These are phyloP conservation scores for Halcyon senegalensis DNA, from an alignment of 2,113 vertebrate genomes.

Conservation along the genomic window DNA sequence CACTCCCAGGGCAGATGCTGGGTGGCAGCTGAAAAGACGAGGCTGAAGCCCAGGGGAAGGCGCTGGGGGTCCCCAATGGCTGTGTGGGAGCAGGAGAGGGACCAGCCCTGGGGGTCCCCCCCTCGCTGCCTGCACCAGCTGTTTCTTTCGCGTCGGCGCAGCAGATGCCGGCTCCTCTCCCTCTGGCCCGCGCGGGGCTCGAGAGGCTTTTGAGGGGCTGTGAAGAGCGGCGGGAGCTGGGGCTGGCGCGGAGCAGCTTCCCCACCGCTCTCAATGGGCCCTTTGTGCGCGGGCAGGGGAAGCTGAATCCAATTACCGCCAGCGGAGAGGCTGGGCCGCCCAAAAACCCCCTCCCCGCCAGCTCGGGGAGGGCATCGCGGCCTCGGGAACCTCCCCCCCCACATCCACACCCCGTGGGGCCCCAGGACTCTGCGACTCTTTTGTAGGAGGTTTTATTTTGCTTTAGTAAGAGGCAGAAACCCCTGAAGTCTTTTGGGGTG, in stretches of 20 bases:
- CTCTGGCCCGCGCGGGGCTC: not conserved
- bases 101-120: rapidly evolving
- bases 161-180: not conserved
- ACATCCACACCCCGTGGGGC: not conserved
- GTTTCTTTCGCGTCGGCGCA: not conserved
- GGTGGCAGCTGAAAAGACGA: rapidly evolving
- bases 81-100: not conserved
- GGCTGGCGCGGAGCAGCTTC: constrained; percentile 45
- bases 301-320: constrained; percentile 74
- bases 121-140: not conserved
- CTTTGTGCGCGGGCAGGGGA: constrained; percentile 62
- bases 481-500: not conserved
- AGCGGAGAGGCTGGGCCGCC: not conserved
- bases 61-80: not conserved
- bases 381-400: not conserved
- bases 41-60: not conserved
- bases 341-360: not conserved
- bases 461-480: not conserved
- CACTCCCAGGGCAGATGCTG: rapidly evolving
- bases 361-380: not conserved
- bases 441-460: not conserved
- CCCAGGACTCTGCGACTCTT: not conserved
- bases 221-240: constrained; percentile 57
- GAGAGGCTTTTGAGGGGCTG: constrained; percentile 71
- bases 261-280: constrained; percentile 66